phyloP scores from a whole-genome alignment of 2,888 invertebrate species.

The Eupithecia vulgata region DNA sequence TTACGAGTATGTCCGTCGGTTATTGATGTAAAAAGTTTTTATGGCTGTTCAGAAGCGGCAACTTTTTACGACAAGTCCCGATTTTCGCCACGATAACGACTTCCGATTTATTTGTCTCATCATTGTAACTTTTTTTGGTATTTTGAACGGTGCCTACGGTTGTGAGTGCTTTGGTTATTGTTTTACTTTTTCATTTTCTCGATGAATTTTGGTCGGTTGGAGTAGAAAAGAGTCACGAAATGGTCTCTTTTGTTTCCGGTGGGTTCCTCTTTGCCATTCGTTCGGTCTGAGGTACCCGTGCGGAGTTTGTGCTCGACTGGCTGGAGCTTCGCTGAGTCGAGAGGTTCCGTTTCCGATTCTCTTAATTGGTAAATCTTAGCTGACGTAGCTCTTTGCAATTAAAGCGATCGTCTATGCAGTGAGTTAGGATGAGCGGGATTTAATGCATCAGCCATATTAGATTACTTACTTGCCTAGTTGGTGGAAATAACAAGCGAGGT shows the following conservation, averaged over 20 bases:
- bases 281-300: slow-evolving; percentile 26
- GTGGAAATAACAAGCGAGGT: slow-evolving; percentile 51
- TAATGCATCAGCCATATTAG: slow-evolving; percentile 57
- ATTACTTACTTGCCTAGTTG: slow-evolving; percentile 36
- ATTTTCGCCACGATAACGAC: slow-evolving; percentile 48
- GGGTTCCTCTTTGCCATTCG: slow-evolving; percentile 31
- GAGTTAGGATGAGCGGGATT: slow-evolving; percentile 61
- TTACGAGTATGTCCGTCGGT: slow-evolving; percentile 45
- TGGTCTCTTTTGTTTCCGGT: slow-evolving; percentile 40
- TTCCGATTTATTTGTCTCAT: slow-evolving; percentile 49
- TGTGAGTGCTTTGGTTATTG: slow-evolving; percentile 33
- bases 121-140: slow-evolving; percentile 45
- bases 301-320: slow-evolving; percentile 45
- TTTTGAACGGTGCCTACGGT: slow-evolving; percentile 36
- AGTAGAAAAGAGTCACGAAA: slow-evolving; percentile 14
- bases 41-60: slow-evolving; percentile 43
- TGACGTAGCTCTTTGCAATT: slow-evolving; percentile 79
- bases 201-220: slow-evolving; percentile 15
- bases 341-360: slow-evolving; percentile 74
- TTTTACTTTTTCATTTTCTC: slow-evolving; percentile 26
- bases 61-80: slow-evolving; percentile 52
- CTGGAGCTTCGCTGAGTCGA: slow-evolving; percentile 64
- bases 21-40: slow-evolving; percentile 52
- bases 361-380: slow-evolving; percentile 83
- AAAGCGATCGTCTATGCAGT: slow-evolving; percentile 65